Evolutionary conservation across 1,140 invertebrate genomes (phyloP), one percentile per base, ranked within the genome.

Genomic region (Drosophila micromelanica): DNA sequence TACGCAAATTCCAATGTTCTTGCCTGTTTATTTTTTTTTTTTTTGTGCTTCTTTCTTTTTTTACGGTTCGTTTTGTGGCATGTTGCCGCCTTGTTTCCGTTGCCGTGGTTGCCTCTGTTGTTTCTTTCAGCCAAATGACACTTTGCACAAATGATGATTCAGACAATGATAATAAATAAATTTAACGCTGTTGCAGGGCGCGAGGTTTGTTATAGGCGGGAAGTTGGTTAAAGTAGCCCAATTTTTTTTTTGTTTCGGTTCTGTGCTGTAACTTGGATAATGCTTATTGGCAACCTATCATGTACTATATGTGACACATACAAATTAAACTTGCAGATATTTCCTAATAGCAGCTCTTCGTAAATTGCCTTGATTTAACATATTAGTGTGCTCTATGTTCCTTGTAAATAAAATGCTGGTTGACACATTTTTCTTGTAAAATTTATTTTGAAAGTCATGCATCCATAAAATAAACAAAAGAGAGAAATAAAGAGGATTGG

Each of bases 141-240:
- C 71, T 86, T 82, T 71, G 71, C 60, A 46, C 82, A 86, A 86
- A 81, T 87, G 79, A 87, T 87, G 75, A 82, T 76, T 75, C 72
- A 82, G 78, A 87, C 72, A 87, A 87, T 87, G 82, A 82, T 78
- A 87, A 87, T 82, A 87, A 82, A 87, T 78, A 87, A 81, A 87
- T 82, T 87, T 73, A 70, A 81, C 64, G 61, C 6, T 38, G 15
- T 30, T 27, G 11, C 17, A 43, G 9, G 49, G 20, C 32, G n/a
- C 35, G 30, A 60, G 51, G 49, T 38, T 27, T 42, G 63, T 6
- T 27, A 27, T 27, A 27, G 27, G 27, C 5, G 0, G 27, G 27
- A 27, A 27, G n/a, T n/a, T n/a, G 1, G 5, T 27, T 27, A 3
- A 23, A 23, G 2, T 23, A 23, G 20, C 3, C 20, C 2, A 23